Conservation (phyloP, 2,113 vertebrate genomes). For the Cyphomyrus plagiostoma region DNA sequence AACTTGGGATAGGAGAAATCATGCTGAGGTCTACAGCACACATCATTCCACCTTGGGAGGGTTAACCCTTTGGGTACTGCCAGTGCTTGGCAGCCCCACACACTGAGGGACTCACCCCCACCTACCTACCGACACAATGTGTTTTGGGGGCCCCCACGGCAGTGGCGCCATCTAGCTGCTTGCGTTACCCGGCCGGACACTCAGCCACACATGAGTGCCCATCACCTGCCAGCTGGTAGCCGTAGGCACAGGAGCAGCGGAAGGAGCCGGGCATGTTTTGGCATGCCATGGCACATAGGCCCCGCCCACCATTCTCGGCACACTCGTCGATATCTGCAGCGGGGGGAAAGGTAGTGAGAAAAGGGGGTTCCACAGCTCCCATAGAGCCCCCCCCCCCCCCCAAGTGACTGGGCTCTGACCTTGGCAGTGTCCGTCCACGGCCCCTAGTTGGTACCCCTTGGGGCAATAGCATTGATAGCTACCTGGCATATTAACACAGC, state of each 20-base stretch:
- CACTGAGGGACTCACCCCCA: background rate
- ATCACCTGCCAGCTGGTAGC: slow-evolving; percentile 38
- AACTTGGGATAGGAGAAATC: background rate
- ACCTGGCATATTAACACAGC: slow-evolving; percentile 46
- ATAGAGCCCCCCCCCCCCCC: background rate
- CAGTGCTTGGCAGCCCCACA: background rate
- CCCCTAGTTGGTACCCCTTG: slow-evolving; percentile 36
- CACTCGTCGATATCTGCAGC: slow-evolving; percentile 46
- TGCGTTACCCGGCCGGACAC: slow-evolving; percentile 47
- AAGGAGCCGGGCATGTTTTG: slow-evolving; percentile 47
- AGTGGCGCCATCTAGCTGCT: background rate
- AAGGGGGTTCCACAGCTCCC: background rate
- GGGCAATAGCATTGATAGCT: slow-evolving; percentile 48
- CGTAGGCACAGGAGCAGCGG: slow-evolving; percentile 39
- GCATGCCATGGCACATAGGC: slow-evolving; percentile 37
- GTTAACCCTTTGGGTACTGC: background rate
- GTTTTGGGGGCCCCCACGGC: slow-evolving; percentile 18
- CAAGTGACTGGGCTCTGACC: slow-evolving; percentile 27
- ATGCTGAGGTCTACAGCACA: too few species aligned
- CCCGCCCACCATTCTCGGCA: slow-evolving; percentile 30
- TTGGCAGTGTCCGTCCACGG: slow-evolving; percentile 33
- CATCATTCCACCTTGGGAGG: background rate
- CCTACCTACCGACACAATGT: slow-evolving; percentile 44
- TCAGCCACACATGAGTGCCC: slow-evolving; percentile 41
- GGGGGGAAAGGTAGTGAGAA: background rate